These are phyloP conservation scores for Lipophrys pholis DNA, from an alignment of 2,113 vertebrate species.

Conservation along the genomic window DNA sequence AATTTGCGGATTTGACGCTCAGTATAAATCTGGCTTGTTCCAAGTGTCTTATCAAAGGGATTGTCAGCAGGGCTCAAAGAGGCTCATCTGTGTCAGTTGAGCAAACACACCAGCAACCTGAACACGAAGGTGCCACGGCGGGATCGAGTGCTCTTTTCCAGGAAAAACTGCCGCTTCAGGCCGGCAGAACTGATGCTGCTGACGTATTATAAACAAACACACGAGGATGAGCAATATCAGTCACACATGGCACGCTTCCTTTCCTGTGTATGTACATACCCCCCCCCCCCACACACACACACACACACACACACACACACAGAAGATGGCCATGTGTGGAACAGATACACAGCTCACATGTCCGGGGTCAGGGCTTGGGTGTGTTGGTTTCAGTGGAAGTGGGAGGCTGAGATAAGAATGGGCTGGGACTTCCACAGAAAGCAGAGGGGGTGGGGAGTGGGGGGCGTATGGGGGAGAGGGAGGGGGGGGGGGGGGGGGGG, in stretches of 20 bases:
- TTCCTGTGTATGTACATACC: not conserved
- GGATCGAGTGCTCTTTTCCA: constrained; percentile 24
- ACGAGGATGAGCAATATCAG: constrained; percentile 19
- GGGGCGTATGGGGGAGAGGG: not conserved
- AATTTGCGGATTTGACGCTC: constrained; percentile 2
- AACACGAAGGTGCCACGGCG: constrained; percentile 4
- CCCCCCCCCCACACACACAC: too few relatives aligned
- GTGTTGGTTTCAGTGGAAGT: constrained; percentile 63
- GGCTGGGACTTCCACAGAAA: constrained; percentile 63
- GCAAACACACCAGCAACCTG: not conserved
- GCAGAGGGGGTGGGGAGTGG: not conserved
- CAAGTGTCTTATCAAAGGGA: constrained; percentile 18
- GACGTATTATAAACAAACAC: constrained; percentile 30
- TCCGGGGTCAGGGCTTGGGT: constrained; percentile 7
- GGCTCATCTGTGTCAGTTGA: constrained; percentile 25
- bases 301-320: not conserved
- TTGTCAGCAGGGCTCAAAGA: constrained; percentile 1
- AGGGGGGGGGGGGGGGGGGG: not conserved
- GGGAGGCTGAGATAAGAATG: constrained; percentile 60
- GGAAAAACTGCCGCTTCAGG: constrained; percentile 7
- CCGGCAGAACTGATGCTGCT: not conserved
- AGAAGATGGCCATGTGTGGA: too few relatives aligned
- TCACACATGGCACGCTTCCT: not conserved
- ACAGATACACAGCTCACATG: not conserved
- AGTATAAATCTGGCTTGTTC: too few relatives aligned